Evolutionary conservation across 2,113 vertebrate species (phyloP), one percentile per base, ranked within the genome.

Genomic region (Osmerus eperlanus): DNA sequence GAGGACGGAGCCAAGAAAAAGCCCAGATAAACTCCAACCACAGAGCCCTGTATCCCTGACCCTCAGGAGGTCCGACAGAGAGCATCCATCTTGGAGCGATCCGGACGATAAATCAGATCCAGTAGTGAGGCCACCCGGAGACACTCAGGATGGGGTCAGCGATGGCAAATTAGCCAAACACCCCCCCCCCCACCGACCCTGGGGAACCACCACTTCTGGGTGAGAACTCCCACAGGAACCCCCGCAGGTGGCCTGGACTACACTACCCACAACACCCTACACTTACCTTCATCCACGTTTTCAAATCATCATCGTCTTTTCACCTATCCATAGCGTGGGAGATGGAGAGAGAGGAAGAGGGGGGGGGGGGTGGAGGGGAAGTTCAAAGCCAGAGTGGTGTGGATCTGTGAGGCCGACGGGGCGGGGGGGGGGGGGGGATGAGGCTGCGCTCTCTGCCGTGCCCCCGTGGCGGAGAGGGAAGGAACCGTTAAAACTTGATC

Each of bases 401-500:
- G 71, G 7, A 29, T 56, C 61, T 65, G 18, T 64, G 47, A 32
- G 23, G 58, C 58, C 23, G n/a, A 60, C 21, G 15, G 13, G 21
- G 28, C 51, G 47, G 36, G 5, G 64, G 21, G 47, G 36, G 5
- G 64, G 21, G 7, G 14, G 18, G 15, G 29, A 1, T 25, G 76
- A 63, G 16, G 61, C 58, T 47, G 19, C 56, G 29, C 66, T 71
- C 65, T 3, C 53, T 63, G 60, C 58, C n/a, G 21, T 69, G 21
- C 59, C 61, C 59, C 52, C 54, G 28, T 23, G 58, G 56, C 28
- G 21, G 28, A 65, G n/a, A 41, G 25, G 15, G 41, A 47, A 78
- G 60, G 80, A 78, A 79, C 29, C 59, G 79, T 89, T 87, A 83
- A 85, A 87, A 85, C 87, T 74, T 77, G 76, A 81, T 80, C 75